Base-by-base conservation (phyloP, 1,140 invertebrate species). In the Hyphantria cunea region DNA sequence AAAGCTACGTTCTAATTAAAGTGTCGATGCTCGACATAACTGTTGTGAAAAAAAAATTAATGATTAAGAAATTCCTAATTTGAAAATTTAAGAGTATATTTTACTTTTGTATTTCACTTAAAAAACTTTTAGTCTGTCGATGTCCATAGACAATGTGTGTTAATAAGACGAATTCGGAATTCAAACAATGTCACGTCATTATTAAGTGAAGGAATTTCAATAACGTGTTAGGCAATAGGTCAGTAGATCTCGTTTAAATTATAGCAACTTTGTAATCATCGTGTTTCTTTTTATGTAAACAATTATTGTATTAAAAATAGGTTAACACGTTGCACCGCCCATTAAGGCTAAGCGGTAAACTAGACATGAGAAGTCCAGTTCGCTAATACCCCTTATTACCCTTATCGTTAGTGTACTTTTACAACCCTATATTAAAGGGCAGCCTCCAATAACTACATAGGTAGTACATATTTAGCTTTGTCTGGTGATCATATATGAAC, bases 1-100 rank as follows among this genome's bases (percentile, higher is more conserved):
- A 67, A 64, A 73, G 63, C 64, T 60, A 66, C 62, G 65, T 70
- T 77, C 76, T 84, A 82, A 84, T 86, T 81, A 86, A 84, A 72
- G 75, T 76, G 74, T 82, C 75, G 76, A 73, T 72, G 68, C 63
- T 72, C 63, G 66, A 68, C 60, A 62, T 62, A 71, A 66, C 53
- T 53, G 59, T 56, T 72, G 68, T 72, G 37, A 74, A 72, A 72
- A 74, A 80, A 73, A 80, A 74, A 70, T 75, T 67, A 61, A 49
- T 13, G 66, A 64, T 52, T 64, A 55, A 51, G 58, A 61, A 60
- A 52, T 53, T 53, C 59, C 42, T 31, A 47, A 33, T 62, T 62
- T 62, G 32, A 62, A 53, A 53, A 62, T 53, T 47, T 33, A 62
- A 62, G 41, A 47, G 25, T 12, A 53, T 37, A n/a, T n/a, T n/a